Evolutionary conservation across 2,888 invertebrate genomes (phyloP), one percentile per base, ranked within the genome.

Genomic region (Limnephilus marmoratus): DNA sequence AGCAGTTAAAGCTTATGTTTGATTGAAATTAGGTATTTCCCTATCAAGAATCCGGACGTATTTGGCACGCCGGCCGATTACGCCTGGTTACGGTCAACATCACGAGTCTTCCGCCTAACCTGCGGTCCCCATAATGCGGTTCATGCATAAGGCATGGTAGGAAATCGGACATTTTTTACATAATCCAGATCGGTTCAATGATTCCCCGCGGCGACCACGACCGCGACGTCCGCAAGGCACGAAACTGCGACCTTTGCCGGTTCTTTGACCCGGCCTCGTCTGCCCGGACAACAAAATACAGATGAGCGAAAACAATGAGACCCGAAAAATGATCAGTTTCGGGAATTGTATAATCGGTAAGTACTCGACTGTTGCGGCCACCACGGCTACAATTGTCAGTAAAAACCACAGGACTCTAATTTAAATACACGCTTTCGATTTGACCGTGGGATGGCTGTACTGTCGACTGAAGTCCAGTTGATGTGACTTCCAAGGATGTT

Each of bases 91-190:
- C 91, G 91, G 89, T 90, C 91, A 90, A 68, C 85, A 85, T 90
- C 89, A 91, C 80, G 91, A 90, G 9, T 91, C 89, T 90, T 85
- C 91, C 91, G 87, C 82, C 82, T 90, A 91, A 91, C 91, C 91
- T 91, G 91, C 92, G 90, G 87, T 83, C 87, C 90, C 37, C 80
- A 68, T 68, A 68, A 68, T 68, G 68, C 68, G 85, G 45, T 90
- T 92, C 93, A 93, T 93, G 92, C 90, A 93, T 93, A 93, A 93
- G 91, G 91, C 93, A 93, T 93, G 92, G 82, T 81, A 92, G 93
- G 93, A 92, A 93, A 93, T 93, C 90, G 86, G 91, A 93, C 91
- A 91, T 92, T 92, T 68, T 93, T 93, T 93, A 93, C 93, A 93
- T 93, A 93, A 93, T 93, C 93, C 92, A 90, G 90, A 92, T 85